Evolutionary conservation across 2,797 vertebrate genomes (phyloP).

Genomic region (Hippoglossus hippoglossus): DNA sequence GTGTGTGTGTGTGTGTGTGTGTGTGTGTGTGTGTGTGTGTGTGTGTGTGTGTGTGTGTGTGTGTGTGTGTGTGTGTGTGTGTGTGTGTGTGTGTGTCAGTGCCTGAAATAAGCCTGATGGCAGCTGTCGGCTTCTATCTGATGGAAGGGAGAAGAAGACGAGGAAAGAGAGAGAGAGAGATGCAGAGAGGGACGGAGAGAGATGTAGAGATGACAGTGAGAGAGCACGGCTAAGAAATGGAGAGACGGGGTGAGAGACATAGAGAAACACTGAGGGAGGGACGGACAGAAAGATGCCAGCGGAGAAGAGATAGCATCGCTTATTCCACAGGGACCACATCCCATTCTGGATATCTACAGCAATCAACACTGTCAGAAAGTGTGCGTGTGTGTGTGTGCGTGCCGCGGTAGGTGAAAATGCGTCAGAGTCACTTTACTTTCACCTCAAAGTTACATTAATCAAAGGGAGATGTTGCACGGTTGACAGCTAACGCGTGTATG

Average conservation of each 20-base stretch:
- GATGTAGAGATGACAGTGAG: conserved; percentile 50
- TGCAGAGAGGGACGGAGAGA: conserved; percentile 30
- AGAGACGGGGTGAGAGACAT: conserved; percentile 30
- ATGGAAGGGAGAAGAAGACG: conserved; percentile 52
- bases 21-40: conserved; percentile 19
- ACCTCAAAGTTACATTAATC: conserved; percentile 62
- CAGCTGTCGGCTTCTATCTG: conserved; percentile 73
- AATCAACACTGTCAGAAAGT: conserved; percentile 48
- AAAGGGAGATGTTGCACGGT: conserved; percentile 32
- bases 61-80: conserved; percentile 11
- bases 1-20: background rate
- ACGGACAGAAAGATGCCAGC: conserved; percentile 21
- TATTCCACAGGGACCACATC: conserved; percentile 53
- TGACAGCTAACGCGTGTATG: conserved; percentile 36
- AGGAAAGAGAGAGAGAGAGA: conserved; percentile 28
- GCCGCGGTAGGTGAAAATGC: conserved; percentile 7
- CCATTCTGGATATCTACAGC: conserved; percentile 35
- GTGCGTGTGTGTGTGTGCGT: conserved; percentile 5
- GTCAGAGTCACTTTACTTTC: conserved; percentile 38
- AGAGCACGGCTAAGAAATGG: conserved; percentile 56
- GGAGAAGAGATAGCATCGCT: conserved; percentile 46
- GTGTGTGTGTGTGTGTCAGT: conserved; percentile 52
- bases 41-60: conserved; percentile 42
- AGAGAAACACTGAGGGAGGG: conserved; percentile 35
- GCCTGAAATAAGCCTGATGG: conserved; percentile 79